phyloP scores from a whole-genome alignment of 1,140 invertebrate genomes.

The Drosophila kikkawai region DNA sequence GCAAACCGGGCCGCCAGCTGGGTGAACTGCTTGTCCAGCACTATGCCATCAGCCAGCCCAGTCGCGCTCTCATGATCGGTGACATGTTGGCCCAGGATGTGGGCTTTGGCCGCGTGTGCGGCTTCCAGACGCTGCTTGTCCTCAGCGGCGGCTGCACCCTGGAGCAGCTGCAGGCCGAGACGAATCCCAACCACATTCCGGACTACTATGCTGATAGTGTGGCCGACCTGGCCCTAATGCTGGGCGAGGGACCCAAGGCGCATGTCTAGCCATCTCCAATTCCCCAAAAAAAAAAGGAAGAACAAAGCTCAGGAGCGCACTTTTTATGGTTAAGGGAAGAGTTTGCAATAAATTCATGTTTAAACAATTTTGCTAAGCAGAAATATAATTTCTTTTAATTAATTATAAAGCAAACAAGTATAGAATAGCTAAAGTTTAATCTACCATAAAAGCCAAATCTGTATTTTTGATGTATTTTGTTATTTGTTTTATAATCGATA shows the following conservation, averaged over 20 bases:
- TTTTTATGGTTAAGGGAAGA: neutral
- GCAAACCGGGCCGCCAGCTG: constrained; percentile 86
- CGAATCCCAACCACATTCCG: constrained; percentile 73
- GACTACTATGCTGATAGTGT: constrained; percentile 85
- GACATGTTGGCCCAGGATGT: constrained; percentile 88
- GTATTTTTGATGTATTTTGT: neutral
- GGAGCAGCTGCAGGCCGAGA: constrained; percentile 64
- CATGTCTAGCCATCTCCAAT: constrained; percentile 37
- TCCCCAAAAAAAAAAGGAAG: neutral
- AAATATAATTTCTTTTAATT: neutral
- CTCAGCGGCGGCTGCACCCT: constrained; percentile 85
- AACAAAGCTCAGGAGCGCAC: neutral
- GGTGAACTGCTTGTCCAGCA: constrained; percentile 83
- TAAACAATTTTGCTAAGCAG: neutral
- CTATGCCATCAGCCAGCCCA: constrained; percentile 85
- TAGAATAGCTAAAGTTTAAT: neutral
- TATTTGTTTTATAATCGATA: neutral
- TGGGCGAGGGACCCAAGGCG: constrained; percentile 44
- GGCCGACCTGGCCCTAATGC: constrained; percentile 53
- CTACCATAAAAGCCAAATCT: neutral
- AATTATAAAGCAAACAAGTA: neutral
- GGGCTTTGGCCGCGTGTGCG: constrained; percentile 85
- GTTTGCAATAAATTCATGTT: neutral
- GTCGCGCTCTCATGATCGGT: constrained; percentile 88
- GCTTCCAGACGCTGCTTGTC: constrained; percentile 87